Conservation (phyloP, 2,888 invertebrate species). For the Dasysyrphus tricinctus region DNA sequence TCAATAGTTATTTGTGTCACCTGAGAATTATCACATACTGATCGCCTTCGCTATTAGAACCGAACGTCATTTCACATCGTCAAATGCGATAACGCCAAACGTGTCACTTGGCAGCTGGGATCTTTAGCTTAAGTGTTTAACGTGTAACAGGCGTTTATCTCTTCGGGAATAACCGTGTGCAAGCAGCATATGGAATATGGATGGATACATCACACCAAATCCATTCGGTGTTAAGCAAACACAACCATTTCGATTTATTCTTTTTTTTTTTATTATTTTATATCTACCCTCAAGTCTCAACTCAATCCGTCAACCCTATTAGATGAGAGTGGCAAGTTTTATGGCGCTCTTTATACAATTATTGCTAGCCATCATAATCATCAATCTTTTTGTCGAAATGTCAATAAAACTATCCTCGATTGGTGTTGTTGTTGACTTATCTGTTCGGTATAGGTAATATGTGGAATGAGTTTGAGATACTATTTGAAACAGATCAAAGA, state of each 20-base stretch:
- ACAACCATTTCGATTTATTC: slow-evolving; percentile 41
- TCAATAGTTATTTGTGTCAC: slow-evolving; percentile 59
- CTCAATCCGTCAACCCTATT: slow-evolving; percentile 50
- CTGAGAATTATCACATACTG: slow-evolving; percentile 68
- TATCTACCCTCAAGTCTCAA: slow-evolving; percentile 29
- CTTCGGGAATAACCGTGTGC: slow-evolving; percentile 34
- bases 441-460: slow-evolving; percentile 22
- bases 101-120: slow-evolving; percentile 64
- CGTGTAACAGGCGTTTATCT: slow-evolving; percentile 67
- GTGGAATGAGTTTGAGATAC: slow-evolving; percentile 20
- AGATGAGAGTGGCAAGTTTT: slow-evolving; percentile 57
- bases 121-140: slow-evolving; percentile 34
- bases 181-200: slow-evolving; percentile 59
- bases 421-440: slow-evolving; percentile 62
- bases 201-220: slow-evolving; percentile 64
- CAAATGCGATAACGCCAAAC: slow-evolving; percentile 49
- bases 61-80: slow-evolving; percentile 40
- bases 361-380: slow-evolving; percentile 55
- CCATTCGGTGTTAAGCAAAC: slow-evolving; percentile 63
- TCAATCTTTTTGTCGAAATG: slow-evolving; percentile 72
- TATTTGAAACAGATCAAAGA: slow-evolving; percentile 55
- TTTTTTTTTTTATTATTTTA: neutral
- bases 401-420: slow-evolving; percentile 69
- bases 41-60: slow-evolving; percentile 59
- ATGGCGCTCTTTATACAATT: slow-evolving; percentile 46